Evolutionary conservation across 1,140 invertebrate genomes (phyloP).

Genomic region (Phortica variegata): DNA sequence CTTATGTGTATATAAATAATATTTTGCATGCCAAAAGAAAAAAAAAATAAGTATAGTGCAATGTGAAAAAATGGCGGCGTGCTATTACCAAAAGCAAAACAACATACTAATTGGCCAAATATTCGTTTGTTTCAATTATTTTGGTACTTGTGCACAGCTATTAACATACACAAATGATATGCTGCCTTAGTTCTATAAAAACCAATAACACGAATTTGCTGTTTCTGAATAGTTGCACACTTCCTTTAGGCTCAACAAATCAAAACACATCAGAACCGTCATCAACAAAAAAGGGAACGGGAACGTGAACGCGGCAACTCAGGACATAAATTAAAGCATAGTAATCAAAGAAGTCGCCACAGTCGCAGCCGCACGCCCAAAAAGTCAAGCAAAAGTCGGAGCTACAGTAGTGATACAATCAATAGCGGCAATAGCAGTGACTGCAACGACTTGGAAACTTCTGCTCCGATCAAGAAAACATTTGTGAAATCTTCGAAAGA

Average conservation of each 20-base stretch:
- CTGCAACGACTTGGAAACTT: too few species aligned
- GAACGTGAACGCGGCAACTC: neutral
- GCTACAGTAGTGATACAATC: too few species aligned
- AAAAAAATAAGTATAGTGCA: neutral
- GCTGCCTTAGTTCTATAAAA: conserved; percentile 42
- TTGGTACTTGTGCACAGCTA: too few species aligned
- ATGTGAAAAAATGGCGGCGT: neutral
- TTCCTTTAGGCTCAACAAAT: conserved; percentile 51
- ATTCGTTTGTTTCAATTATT: too few species aligned
- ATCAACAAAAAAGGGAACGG: conserved; percentile 7
- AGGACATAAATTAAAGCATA: too few species aligned
- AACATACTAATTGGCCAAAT: too few species aligned
- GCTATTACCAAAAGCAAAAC: conserved; percentile 7
- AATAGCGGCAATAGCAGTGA: too few species aligned
- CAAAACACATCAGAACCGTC: conserved; percentile 7
- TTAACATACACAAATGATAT: conserved; percentile 17
- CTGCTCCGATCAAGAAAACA: too few species aligned
- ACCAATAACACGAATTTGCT: conserved; percentile 56
- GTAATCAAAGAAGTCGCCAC: too few species aligned
- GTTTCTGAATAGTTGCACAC: conserved; percentile 57
- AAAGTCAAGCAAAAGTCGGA: too few species aligned
- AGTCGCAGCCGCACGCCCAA: too few species aligned
- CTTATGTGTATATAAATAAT: conserved; percentile 14
- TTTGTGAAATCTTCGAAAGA: too few species aligned
- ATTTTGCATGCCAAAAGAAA: conserved; percentile 1